Percentiles rank a stretch among this genome's conserved stretches.
Conservation (phyloP, 2,113 vertebrate genomes). For the Merops nubicus region DNA sequence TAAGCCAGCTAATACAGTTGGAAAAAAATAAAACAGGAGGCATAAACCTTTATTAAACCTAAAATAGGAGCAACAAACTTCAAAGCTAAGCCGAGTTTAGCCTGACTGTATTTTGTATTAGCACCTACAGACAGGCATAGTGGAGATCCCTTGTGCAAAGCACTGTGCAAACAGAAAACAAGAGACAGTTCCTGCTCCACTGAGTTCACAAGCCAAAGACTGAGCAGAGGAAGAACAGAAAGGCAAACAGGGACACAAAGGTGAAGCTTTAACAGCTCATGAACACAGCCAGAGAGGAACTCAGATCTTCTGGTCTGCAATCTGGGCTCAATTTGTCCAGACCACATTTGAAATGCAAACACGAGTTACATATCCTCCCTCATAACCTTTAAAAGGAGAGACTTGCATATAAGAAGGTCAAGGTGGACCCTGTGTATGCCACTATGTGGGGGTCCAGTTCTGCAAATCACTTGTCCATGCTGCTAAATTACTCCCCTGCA, state of each 20-base stretch:
- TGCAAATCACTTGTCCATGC: neutral
- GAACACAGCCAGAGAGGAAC: neutral
- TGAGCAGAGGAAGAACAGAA: neutral
- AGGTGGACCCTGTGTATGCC: neutral
- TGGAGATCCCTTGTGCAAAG: neutral
- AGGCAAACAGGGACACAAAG: neutral
- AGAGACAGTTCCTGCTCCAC: neutral
- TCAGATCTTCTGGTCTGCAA: neutral
- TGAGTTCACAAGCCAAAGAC: neutral
- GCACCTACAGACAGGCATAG: neutral
- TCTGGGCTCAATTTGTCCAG: neutral
- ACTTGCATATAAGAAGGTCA: neutral
- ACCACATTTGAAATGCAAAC: neutral
- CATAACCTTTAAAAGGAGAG: neutral
- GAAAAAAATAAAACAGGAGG: neutral
- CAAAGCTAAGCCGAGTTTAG: neutral
- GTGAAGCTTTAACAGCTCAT: neutral
- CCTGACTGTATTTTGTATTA: neutral
- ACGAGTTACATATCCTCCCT: neutral
- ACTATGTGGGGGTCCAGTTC: neutral
- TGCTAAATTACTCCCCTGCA: neutral
- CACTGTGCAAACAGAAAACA: constrained; percentile 11
- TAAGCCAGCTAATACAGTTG: neutral
- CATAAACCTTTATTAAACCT: neutral
- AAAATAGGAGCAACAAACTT: neutral